phyloP scores from a whole-genome alignment of 2,113 vertebrate species.

The Bujurquina vittata region DNA sequence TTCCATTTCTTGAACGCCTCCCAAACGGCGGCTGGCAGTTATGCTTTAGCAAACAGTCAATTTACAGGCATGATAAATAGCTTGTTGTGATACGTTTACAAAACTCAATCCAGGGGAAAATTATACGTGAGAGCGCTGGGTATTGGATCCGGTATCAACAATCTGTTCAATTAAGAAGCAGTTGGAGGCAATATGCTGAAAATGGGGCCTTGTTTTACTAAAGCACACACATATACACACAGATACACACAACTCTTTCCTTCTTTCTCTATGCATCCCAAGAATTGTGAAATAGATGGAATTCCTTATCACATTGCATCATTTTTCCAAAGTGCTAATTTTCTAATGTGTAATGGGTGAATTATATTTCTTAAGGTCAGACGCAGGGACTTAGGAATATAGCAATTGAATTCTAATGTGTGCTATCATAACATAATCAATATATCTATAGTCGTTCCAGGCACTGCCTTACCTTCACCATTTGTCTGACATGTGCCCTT shows the following conservation, averaged over 20 bases:
- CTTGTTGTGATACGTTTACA: constrained; percentile 90
- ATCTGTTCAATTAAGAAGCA: constrained; percentile 94
- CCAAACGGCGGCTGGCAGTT: constrained; percentile 87
- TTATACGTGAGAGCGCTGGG: constrained; percentile 88
- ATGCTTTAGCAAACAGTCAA: constrained; percentile 96
- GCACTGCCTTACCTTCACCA: constrained; percentile 87
- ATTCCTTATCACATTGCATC: constrained; percentile 73
- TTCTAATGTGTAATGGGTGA: constrained; percentile 77
- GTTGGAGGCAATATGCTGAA: constrained; percentile 91
- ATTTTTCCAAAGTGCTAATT: constrained; percentile 80
- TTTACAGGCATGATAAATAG: constrained; percentile 94
- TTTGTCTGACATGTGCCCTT: constrained; percentile 83
- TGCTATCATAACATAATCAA: constrained; percentile 82
- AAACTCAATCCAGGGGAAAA: constrained; percentile 91
- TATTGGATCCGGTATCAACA: constrained; percentile 92
- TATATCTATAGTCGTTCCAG: constrained; percentile 75
- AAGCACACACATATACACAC: constrained; percentile 55
- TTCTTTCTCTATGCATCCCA: constrained; percentile 54
- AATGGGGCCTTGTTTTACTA: constrained; percentile 74
- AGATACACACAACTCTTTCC: constrained; percentile 38
- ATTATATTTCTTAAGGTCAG: constrained; percentile 80
- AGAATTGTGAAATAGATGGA: constrained; percentile 63
- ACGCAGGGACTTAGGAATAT: constrained; percentile 74
- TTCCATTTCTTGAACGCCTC: constrained; percentile 89
- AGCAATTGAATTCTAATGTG: constrained; percentile 81